Percentiles rank a stretch among this genome's conserved stretches.
Conservation (phyloP, 2,113 vertebrate species). For the Origma solitaria region DNA sequence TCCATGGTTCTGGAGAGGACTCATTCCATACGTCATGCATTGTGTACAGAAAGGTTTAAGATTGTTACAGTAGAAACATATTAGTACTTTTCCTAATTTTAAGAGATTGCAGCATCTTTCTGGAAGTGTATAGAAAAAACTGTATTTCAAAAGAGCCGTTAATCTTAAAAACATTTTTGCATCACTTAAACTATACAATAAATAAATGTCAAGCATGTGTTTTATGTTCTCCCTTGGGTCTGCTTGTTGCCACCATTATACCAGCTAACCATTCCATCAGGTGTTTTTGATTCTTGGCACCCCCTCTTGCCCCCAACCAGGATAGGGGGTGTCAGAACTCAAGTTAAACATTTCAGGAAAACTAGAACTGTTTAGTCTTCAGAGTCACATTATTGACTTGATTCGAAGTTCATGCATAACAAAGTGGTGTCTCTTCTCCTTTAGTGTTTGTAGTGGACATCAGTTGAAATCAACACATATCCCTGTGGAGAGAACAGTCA, state of each 20-base stretch:
- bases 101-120: neutral
- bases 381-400: neutral
- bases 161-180: neutral
- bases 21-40: neutral
- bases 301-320: accelerated
- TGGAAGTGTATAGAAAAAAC: slow-evolving; percentile 2
- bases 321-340: neutral
- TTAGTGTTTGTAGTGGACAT: slow-evolving; percentile 52
- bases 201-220: neutral
- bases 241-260: neutral
- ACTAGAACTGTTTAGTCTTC: neutral
- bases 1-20: neutral
- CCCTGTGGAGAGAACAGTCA: slow-evolving; percentile 34
- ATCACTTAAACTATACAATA: neutral
- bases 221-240: neutral
- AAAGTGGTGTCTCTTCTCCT: neutral
- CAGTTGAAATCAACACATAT: slow-evolving; percentile 64
- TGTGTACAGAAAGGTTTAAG: neutral
- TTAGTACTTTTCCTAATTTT: neutral
- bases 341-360: neutral
- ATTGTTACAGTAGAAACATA: neutral
- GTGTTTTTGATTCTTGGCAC: neutral
- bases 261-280: neutral
- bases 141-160: slow-evolving; percentile 48
- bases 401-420: neutral